Percentiles rank a stretch among this genome's conserved stretches.
These are phyloP conservation scores for Perizoma affinitatum DNA, from an alignment of 2,888 invertebrate genomes.

Conservation along the genomic window DNA sequence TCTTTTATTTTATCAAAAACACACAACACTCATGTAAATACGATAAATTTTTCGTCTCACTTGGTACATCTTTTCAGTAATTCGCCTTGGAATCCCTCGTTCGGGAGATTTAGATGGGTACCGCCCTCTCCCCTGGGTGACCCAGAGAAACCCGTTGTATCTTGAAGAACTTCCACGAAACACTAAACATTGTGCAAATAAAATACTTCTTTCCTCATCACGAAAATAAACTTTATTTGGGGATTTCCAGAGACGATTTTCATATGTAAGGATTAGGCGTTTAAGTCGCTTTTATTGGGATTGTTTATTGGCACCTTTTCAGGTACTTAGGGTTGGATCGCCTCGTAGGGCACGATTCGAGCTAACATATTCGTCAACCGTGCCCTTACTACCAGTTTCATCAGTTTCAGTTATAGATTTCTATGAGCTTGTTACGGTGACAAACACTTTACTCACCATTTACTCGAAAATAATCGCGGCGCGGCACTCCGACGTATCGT, in stretches of 20 bases:
- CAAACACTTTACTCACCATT: no score
- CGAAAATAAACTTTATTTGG: slow-evolving; percentile 33
- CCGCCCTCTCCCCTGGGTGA: slow-evolving; percentile 72
- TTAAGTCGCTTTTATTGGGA: slow-evolving; percentile 46
- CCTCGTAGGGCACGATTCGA: slow-evolving; percentile 62
- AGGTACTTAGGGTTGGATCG: slow-evolving; percentile 76
- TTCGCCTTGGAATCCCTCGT: slow-evolving; percentile 72
- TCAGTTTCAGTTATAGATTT: background rate
- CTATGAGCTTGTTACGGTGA: background rate
- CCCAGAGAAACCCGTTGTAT: slow-evolving; percentile 79
- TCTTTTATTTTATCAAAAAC: slow-evolving; percentile 16
- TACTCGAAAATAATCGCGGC: no score
- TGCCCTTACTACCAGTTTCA: slow-evolving; percentile 53
- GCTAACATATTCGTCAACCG: slow-evolving; percentile 64
- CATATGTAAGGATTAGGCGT: slow-evolving; percentile 17
- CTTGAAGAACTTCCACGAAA: slow-evolving; percentile 65
- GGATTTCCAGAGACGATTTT: slow-evolving; percentile 37
- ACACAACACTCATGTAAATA: slow-evolving; percentile 31
- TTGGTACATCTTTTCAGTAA: slow-evolving; percentile 73
- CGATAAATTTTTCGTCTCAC: slow-evolving; percentile 48
- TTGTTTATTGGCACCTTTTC: slow-evolving; percentile 79
- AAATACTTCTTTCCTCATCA: slow-evolving; percentile 13
- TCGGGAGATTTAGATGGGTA: slow-evolving; percentile 75
- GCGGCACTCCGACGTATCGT: background rate
- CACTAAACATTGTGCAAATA: slow-evolving; percentile 38